Base-by-base conservation (phyloP, 2,797 vertebrate genomes). In the Sus cebifrons region DNA sequence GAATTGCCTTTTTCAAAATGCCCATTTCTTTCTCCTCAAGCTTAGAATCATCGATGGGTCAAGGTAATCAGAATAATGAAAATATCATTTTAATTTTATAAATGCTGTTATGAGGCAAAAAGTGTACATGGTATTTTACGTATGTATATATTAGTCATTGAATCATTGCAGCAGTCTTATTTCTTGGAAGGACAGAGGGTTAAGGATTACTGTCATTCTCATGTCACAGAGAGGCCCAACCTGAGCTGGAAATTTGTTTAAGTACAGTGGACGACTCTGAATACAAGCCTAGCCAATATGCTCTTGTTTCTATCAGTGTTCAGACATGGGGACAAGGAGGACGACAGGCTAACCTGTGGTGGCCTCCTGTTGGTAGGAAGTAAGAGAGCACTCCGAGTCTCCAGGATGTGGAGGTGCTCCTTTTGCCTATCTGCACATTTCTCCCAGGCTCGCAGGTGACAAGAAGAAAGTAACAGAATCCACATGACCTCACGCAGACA, bases 51-150 rank as follows among this genome's bases (percentile, higher is more conserved):
- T 68, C 21, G 84, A 77, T 77, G 71, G 71, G 23, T 84, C 40
- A 78, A 95, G 64, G 54, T 56, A 29, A 86, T 88, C n/a, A 21
- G 71, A 25, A 29, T 71, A 92, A 77, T 71, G 64, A 77, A 92
- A 52, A 32, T 77, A 27, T 88, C 27, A 27, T 70, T 88, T 91
- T 88, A 32, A 84, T 84, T 75, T 89, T 71, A 18, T n/a, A 40
- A 84, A 27, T 92, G 70, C 44, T 75, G 14, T 32, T 68, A 68
- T 40, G 62, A 87, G 25, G 68, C 40, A 60, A 82, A 67, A 62
- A 67, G 29, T 83, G 27, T 70, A 21, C 25, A 60, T 56, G 56
- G 9, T 56, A 70, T 75, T 62, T 88, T 60, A 56, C 6, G 12
- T 44, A 56, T 58, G 21, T 64, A 49, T 10, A 49, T 70, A 36